These are phyloP conservation scores for Trichogramma pretiosum DNA, from an alignment of 1,140 invertebrate genomes.

Conservation along the genomic window DNA sequence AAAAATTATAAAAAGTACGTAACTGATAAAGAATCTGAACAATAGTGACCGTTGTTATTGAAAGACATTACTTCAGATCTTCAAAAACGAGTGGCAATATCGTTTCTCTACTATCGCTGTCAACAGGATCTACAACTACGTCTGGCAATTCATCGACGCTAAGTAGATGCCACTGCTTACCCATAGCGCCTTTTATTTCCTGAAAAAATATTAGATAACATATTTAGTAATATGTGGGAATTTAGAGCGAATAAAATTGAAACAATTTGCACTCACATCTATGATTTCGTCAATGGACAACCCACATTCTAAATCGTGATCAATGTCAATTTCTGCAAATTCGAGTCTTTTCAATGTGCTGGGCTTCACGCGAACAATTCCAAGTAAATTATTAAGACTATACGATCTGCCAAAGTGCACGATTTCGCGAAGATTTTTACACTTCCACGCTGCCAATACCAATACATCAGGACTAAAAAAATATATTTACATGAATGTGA, in stretches of 20 bases:
- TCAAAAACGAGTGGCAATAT: constrained; percentile 43
- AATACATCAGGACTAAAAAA: constrained; percentile 55
- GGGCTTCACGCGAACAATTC: constrained; percentile 58
- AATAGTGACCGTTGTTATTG: constrained; percentile 3
- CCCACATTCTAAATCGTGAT: constrained; percentile 27
- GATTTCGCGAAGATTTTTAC: constrained; percentile 56
- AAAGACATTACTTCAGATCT: constrained; percentile 35
- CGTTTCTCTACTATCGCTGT: constrained; percentile 40
- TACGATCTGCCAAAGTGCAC: constrained; percentile 56
- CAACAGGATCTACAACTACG: constrained; percentile 39
- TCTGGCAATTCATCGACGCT: constrained; percentile 36
- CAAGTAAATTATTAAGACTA: constrained; percentile 56
- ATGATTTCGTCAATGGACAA: constrained; percentile 27
- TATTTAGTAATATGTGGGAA: no score
- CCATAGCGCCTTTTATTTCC: constrained; percentile 42
- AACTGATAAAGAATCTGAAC: no score
- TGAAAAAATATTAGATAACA: no score
- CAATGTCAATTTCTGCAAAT: constrained; percentile 53
- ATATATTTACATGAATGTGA: constrained; percentile 10
- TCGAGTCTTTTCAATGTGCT: constrained; percentile 51
- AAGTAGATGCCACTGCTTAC: constrained; percentile 36
- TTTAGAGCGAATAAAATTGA: no score
- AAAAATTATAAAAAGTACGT: no score
- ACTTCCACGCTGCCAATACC: constrained; percentile 69
- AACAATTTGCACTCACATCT: constrained; percentile 27